A percentile compares a stretch with the other conserved stretches of the same genome.
These are phyloP conservation scores for Podarcis lilfordi DNA, from an alignment of 2,797 vertebrate genomes.

Conservation along the genomic window DNA sequence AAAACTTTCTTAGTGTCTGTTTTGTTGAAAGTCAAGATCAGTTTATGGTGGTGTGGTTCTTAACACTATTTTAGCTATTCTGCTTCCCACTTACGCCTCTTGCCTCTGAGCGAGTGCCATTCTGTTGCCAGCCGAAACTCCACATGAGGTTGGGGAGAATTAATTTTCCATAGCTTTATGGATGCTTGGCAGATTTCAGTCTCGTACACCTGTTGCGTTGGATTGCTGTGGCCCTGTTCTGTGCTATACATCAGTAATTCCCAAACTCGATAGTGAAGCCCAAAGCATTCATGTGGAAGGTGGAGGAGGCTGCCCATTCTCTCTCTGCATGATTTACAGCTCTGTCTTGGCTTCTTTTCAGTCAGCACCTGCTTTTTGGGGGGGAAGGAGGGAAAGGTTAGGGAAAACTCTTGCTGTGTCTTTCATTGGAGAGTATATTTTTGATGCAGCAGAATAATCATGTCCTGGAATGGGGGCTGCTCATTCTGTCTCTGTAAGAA, in stretches of 20 bases:
- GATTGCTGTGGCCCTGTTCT: background rate
- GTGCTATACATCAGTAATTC: background rate
- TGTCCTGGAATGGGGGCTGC: no score
- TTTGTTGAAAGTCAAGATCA: conserved; percentile 6
- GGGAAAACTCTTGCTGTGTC: background rate
- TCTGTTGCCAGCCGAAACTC: background rate
- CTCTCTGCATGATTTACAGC: background rate
- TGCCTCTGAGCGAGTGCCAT: background rate
- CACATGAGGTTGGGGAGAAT: background rate
- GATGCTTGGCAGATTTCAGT: background rate
- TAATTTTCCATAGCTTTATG: background rate
- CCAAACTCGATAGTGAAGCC: background rate
- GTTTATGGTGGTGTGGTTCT: background rate
- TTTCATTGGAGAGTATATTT: background rate
- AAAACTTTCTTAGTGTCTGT: background rate
- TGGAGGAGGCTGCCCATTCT: background rate
- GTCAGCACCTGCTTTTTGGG: background rate
- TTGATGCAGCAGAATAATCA: no score
- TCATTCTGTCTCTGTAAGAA: no score
- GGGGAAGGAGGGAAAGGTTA: background rate
- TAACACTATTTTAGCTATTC: background rate
- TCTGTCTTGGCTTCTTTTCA: background rate
- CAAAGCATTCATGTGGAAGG: background rate
- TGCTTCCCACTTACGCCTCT: background rate
- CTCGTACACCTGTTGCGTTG: background rate